Conservation (phyloP, 1,140 invertebrate species). For the Lysiphlebus fabarum region DNA sequence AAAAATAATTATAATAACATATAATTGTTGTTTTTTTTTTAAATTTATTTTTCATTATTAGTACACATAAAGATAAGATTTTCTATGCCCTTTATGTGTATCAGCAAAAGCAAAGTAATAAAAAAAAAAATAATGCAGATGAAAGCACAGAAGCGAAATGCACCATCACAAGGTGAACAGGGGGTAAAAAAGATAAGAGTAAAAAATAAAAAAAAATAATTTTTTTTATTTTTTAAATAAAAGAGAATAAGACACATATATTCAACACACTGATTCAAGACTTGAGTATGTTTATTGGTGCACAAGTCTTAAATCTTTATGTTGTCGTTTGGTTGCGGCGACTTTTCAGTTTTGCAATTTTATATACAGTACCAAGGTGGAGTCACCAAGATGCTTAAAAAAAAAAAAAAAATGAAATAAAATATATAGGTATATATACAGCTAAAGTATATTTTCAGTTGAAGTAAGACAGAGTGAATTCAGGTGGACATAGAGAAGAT, state of each 20-base stretch:
- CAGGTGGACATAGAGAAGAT: constrained; percentile 4
- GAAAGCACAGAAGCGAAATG: constrained; percentile 29
- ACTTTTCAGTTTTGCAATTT: constrained; percentile 24
- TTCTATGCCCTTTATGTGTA: no score
- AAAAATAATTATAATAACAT: no score
- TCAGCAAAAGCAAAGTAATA: no score
- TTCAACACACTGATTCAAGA: constrained; percentile 39
- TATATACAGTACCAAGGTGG: not conserved
- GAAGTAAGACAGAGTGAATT: not conserved
- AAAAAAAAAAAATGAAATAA: no score
- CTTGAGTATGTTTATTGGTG: constrained; percentile 54
- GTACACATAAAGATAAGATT: no score
- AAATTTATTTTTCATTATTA: not conserved
- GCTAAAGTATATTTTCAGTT: not conserved
- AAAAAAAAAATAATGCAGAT: constrained; percentile 20
- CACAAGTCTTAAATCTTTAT: constrained; percentile 56
- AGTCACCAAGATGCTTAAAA: not conserved
- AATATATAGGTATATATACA: constrained; percentile 8
- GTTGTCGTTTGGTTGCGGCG: constrained; percentile 52
- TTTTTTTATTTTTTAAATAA: constrained; percentile 5
- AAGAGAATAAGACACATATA: constrained; percentile 38
- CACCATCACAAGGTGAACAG: constrained; percentile 33
- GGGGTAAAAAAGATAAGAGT: constrained; percentile 5
- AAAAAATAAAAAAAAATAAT: constrained; percentile 36
- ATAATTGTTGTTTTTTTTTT: constrained; percentile 5